Evolutionary conservation across 2,797 vertebrate genomes (phyloP).

Genomic region (Mormyrops boulengeri): DNA sequence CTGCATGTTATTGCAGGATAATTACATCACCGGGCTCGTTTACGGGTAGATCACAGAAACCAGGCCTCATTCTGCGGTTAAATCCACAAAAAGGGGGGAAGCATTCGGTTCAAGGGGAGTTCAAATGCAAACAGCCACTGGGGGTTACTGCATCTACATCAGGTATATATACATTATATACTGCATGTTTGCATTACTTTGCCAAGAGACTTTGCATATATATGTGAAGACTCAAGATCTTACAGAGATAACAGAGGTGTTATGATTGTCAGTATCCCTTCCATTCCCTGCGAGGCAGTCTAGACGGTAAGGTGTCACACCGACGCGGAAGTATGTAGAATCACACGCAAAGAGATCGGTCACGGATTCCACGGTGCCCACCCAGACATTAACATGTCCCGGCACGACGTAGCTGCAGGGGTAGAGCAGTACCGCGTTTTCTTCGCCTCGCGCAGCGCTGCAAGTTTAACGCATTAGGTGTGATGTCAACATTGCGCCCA

Average conservation of each 20-base stretch:
- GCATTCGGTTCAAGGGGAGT: not conserved
- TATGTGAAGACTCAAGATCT: not conserved
- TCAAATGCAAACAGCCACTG: not conserved
- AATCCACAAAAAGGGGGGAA: not conserved
- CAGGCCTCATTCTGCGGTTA: not conserved
- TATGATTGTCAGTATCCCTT: not conserved
- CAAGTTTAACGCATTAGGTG: not conserved
- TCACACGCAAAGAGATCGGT: not conserved
- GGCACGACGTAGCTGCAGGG: not conserved
- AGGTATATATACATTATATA: not conserved
- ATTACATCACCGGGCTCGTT: constrained; percentile 1
- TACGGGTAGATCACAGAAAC: not conserved
- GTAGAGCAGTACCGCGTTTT: not conserved
- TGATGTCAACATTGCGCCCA: not conserved
- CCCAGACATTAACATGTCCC: not conserved
- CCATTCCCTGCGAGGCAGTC: not conserved
- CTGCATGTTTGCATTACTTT: not conserved
- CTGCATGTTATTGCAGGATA: constrained; percentile 1
- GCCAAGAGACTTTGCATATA: not conserved
- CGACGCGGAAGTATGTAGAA: not conserved
- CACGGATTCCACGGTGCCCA: not conserved
- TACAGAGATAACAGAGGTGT: not conserved
- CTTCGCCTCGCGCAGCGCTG: not conserved
- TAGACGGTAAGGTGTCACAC: constrained; percentile 2
- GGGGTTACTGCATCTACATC: not conserved